Evolutionary conservation across 2,797 vertebrate genomes (phyloP), one percentile per base, ranked within the genome.

Genomic region (Anas capensis): DNA sequence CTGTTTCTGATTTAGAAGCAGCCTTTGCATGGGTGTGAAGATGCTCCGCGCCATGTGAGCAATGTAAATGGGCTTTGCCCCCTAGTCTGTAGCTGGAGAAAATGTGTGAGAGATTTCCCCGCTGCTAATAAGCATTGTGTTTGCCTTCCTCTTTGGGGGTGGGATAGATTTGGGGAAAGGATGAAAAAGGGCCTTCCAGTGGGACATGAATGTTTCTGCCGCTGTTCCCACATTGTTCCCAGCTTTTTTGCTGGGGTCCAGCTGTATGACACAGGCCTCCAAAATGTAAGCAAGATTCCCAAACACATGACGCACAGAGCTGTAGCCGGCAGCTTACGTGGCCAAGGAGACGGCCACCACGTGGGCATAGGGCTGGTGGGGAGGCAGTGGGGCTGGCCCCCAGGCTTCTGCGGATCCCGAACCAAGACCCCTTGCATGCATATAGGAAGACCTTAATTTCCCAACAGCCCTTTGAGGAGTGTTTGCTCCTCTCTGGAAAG

Each of bases 31-130:
- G 91, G 75, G 26, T 51, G 73, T 90, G 91, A 94, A 80, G 94
- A 91, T 42, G 71, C 58, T 85, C 81, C 36, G 26, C 0, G 1
- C 66, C 33, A 3, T 86, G 87, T 73, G 69, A 91, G 69, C 20
- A 0, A 29, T 27, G 66, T 53, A 72, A 75, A 79, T 8, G 7
- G 73, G 80, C 94, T 96, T 65, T 92, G 83, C 53, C 64, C 65
- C 75, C 83, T 93, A 53, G 38, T 95, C 91, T 93, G 93, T 90
- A 96, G 87, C 62, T 90, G 48, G 65, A 96, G 91, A 93, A 93
- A 95, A 97, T 96, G 92, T 96, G 93, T 44, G 92, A 95, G 96
- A 88, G 68, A 85, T 96, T 97, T 97, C 89, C 93, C 81, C 76
- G 82, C 90, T 95, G 93, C 86, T 94, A 92, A 86, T 48, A 62